Percentiles rank a stretch among this genome's conserved stretches.
These are phyloP conservation scores for Channa striata DNA, from an alignment of 2,797 vertebrate genomes.

Conservation along the genomic window DNA sequence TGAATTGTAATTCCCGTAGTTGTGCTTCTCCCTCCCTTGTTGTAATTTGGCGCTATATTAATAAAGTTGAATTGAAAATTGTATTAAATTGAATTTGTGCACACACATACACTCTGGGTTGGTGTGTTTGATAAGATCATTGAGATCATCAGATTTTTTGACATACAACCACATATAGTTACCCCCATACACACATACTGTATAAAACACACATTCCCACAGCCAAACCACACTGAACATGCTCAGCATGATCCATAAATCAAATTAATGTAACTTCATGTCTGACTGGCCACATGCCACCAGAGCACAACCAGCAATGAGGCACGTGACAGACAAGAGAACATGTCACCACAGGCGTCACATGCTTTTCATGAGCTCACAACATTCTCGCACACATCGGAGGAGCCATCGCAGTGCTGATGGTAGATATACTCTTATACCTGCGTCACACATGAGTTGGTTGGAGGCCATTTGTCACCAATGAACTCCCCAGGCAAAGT, in stretches of 20 bases:
- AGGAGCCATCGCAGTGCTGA: constrained; percentile 50
- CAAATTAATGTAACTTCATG: constrained; percentile 53
- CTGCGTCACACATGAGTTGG: constrained; percentile 56
- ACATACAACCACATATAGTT: no score
- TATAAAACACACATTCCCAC: no score
- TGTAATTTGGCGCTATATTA: no score
- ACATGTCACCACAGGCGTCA: constrained; percentile 2
- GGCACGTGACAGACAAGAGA: constrained; percentile 24
- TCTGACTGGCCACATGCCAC: constrained; percentile 38
- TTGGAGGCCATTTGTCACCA: constrained; percentile 60
- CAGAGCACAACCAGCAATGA: constrained; percentile 23
- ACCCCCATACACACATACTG: no score
- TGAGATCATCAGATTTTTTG: no score
- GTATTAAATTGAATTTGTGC: no score
- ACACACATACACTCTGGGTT: no score
- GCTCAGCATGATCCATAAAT: constrained; percentile 35
- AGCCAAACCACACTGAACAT: not conserved
- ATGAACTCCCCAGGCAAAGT: constrained; percentile 56
- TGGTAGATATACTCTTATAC: constrained; percentile 41
- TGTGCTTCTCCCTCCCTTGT: no score
- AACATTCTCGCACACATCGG: constrained; percentile 16
- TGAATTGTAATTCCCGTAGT: no score
- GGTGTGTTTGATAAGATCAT: no score
- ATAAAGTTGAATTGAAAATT: no score
- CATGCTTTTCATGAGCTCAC: constrained; percentile 12